A percentile compares a stretch with the other conserved stretches of the same genome.
These are phyloP conservation scores for Gracilinanus agilis DNA, from an alignment of 2,113 vertebrate species.

Conservation along the genomic window DNA sequence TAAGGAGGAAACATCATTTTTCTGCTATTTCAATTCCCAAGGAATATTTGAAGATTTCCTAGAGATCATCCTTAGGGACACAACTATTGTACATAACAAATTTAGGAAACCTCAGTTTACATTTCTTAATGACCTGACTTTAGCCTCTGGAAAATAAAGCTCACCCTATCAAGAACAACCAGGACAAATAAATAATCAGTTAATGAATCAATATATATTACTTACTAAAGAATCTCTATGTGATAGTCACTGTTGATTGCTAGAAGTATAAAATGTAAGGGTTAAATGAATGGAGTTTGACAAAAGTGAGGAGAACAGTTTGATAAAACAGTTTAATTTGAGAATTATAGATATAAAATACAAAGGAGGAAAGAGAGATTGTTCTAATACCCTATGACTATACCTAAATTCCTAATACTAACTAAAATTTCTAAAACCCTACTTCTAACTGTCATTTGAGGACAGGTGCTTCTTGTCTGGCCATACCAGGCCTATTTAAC, in stretches of 20 bases:
- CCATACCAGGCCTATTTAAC: too few species aligned
- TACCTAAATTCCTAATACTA: too few species aligned
- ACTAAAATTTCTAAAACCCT: too few species aligned
- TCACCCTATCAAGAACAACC: not conserved
- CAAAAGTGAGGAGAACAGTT: too few species aligned
- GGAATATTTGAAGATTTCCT: constrained; percentile 18
- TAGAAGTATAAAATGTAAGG: not conserved
- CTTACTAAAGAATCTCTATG: not conserved
- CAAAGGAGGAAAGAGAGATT: too few species aligned
- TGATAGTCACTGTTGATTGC: not conserved
- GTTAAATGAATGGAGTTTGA: too few species aligned
- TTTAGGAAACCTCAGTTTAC: not conserved
- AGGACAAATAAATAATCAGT: not conserved
- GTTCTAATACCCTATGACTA: too few species aligned
- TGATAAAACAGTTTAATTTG: too few species aligned
- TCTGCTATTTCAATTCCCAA: not conserved
- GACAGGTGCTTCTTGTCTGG: too few species aligned
- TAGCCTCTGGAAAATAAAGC: not conserved
- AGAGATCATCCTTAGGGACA: not conserved
- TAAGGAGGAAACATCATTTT: not conserved
- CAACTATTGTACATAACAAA: not conserved
- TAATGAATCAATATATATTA: not conserved
- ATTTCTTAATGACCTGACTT: constrained; percentile 13
- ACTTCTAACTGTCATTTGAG: too few species aligned
- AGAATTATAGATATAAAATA: too few species aligned